Evolutionary conservation across 2,113 vertebrate genomes (phyloP), one percentile per base, ranked within the genome.

Genomic region (Telmatochromis brichardi): DNA sequence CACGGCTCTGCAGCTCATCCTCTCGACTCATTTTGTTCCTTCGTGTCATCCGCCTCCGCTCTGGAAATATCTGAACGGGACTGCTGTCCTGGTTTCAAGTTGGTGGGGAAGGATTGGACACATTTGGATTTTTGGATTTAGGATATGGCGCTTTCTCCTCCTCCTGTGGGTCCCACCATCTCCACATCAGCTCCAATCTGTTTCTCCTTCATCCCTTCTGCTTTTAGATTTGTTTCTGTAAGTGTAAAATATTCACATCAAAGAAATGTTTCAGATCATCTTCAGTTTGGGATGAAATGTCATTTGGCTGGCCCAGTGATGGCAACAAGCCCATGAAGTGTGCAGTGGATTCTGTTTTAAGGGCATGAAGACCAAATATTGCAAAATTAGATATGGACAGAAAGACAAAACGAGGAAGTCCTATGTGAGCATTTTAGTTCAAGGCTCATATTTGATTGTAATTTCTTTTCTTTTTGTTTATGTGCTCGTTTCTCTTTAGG

Each of bases 221-320:
- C 45, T 11, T 78, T 78, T 50, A 78, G 71, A 78, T 51, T 51
- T 9, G 26, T 78, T 76, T 76, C 71, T 28, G 3, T 31, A 50
- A 76, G 23, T 47, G 6, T 31, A 50, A 76, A 76, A 50, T 76
- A 50, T 50, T 76, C 15, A 76, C 23, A 76, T 76, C 23, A 50
- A 51, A 50, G 17, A 78, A 51, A 28, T 26, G 68, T 73, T 45
- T 47, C 37, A 87, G 50, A 78, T 71, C 51, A 63, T 35, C 53
- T 26, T 54, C 42, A 86, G 50, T 92, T 89, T 47, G 82, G 87
- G 85, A 87, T 92, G 87, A 87, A 47, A 81, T 93, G 96, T 95
- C 96, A 95, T 96, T 95, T 95, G 96, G 96, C 96, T 96, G 96
- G 95, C 88, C 95, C 94, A 96, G 94, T 95, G 95, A 96, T 96